phyloP scores from a whole-genome alignment of 2,888 invertebrate genomes.

The Dasypolia templi region DNA sequence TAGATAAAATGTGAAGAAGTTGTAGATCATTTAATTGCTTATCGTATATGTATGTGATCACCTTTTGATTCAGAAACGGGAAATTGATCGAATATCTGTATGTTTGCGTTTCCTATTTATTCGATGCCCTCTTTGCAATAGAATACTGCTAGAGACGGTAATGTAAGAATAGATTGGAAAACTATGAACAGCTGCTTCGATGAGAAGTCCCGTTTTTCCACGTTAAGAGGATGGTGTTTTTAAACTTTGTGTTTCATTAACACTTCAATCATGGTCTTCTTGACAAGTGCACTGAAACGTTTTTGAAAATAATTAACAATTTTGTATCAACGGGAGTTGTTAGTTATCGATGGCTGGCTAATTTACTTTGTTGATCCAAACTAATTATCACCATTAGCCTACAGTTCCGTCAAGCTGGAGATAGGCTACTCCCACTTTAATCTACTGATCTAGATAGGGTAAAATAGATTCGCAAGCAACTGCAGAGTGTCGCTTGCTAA shows the following conservation, averaged over 20 bases:
- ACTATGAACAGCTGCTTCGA: not conserved
- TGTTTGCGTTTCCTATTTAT: slow-evolving; percentile 12
- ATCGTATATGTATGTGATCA: slow-evolving; percentile 48
- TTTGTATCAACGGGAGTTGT: not conserved
- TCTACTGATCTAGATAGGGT: not conserved
- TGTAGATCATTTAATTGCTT: slow-evolving; percentile 57
- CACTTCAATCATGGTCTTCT: not conserved
- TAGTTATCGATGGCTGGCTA: not conserved
- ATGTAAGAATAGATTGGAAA: not conserved
- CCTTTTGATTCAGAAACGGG: slow-evolving; percentile 52
- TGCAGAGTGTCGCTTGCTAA: too few relatives aligned
- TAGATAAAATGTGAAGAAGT: slow-evolving; percentile 52
- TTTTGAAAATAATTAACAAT: not conserved
- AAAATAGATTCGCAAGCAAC: too few relatives aligned
- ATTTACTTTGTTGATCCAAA: slow-evolving; percentile 1
- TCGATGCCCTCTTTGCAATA: slow-evolving; percentile 1
- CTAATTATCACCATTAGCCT: not conserved
- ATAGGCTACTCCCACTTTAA: not conserved
- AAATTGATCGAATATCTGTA: slow-evolving; percentile 20
- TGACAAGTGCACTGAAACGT: not conserved
- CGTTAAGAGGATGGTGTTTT: not conserved
- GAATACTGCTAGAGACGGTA: not conserved
- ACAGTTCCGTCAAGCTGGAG: not conserved
- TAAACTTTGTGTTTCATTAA: slow-evolving; percentile 1
- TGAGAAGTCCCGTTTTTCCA: not conserved